Percentiles rank a stretch among this genome's conserved stretches.
These are phyloP conservation scores for Lasioglossum oenotherae DNA, from an alignment of 2,888 invertebrate species.

Conservation along the genomic window DNA sequence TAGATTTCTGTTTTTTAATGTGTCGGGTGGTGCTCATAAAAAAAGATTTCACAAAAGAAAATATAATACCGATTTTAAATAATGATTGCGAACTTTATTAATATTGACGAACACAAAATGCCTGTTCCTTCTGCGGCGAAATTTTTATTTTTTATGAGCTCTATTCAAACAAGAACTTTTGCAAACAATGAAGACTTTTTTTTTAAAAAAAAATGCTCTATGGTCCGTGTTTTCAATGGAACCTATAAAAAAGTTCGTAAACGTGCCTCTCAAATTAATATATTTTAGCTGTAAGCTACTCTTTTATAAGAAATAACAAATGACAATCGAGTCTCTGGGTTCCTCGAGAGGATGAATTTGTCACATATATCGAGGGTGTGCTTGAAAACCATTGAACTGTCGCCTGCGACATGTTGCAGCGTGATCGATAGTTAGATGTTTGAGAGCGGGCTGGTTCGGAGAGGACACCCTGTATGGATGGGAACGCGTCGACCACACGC, in stretches of 20 bases:
- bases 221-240: constrained; percentile 1
- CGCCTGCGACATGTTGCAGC: not conserved
- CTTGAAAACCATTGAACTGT: not conserved
- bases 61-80: not conserved
- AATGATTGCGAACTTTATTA: not conserved
- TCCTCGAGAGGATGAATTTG: not conserved
- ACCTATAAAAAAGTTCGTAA: not conserved
- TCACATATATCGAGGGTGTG: not conserved
- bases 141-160: not conserved
- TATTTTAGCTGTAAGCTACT: not conserved
- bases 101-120: not conserved
- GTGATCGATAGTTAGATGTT: not conserved
- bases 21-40: too few species aligned
- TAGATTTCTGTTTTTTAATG: too few species aligned
- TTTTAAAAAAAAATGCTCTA: not conserved
- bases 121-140: not conserved
- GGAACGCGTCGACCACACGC: not conserved
- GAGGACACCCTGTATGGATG: not conserved
- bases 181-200: not conserved
- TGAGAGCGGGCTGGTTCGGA: not conserved
- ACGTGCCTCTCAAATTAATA: not conserved
- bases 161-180: not conserved
- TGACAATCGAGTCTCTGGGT: not conserved
- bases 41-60: too few species aligned
- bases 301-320: not conserved